A percentile compares a stretch with the other conserved stretches of the same genome.
Evolutionary conservation across 1,140 invertebrate genomes (phyloP).

Genomic region (Scaptodrosophila lebanonensis): DNA sequence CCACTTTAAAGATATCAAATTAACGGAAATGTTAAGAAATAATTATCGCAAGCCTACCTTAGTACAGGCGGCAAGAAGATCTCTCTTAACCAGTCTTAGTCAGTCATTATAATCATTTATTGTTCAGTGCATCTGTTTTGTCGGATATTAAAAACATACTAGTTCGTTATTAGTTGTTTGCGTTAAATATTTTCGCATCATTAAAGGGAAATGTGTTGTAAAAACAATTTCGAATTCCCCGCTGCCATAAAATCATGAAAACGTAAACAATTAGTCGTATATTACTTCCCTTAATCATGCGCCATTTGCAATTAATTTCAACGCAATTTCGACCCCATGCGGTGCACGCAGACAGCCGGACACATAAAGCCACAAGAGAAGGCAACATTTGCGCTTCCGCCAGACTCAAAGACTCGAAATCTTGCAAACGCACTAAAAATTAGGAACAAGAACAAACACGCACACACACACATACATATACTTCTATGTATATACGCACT

Average conservation of each 20-base stretch:
- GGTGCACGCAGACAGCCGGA: constrained; percentile 39
- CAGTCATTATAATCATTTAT: too few relatives aligned
- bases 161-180: too few relatives aligned
- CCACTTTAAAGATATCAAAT: too few relatives aligned
- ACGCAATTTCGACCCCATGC: constrained; percentile 65
- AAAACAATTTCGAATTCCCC: not conserved
- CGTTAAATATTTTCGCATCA: too few relatives aligned
- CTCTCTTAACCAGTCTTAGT: too few relatives aligned
- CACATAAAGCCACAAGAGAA: constrained; percentile 49
- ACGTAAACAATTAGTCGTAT: constrained; percentile 68
- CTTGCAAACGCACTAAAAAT: constrained; percentile 35
- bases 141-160: too few relatives aligned
- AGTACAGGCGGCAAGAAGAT: too few relatives aligned
- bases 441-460: constrained; percentile 25
- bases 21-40: too few relatives aligned
- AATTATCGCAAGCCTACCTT: too few relatives aligned
- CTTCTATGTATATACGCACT: constrained; percentile 6
- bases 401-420: constrained; percentile 43
- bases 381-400: constrained; percentile 44
- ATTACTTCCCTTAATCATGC: constrained; percentile 74
- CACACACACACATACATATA: constrained; percentile 8
- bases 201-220: constrained; percentile 20
- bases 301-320: constrained; percentile 74
- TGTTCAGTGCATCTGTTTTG: too few relatives aligned
- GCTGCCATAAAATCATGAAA: constrained; percentile 50